Evolutionary conservation across 2,113 vertebrate genomes (phyloP).

Genomic region (Archocentrus centrarchus): DNA sequence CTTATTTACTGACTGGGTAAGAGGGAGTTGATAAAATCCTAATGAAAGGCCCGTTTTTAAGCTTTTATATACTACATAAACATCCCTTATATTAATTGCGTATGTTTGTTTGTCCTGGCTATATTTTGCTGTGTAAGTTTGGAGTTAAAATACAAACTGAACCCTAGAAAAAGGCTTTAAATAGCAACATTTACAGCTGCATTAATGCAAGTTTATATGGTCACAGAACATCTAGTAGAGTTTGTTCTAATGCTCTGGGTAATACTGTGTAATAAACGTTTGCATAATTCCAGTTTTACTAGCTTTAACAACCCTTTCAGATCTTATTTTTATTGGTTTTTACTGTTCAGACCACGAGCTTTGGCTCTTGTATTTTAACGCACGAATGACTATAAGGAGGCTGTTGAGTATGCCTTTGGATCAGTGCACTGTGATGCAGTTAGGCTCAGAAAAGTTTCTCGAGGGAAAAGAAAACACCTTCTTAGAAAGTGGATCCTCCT

Average conservation of each 20-base stretch:
- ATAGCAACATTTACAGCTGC: background rate
- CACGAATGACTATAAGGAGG: background rate
- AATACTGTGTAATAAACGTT: constrained; percentile 1
- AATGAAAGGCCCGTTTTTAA: no score
- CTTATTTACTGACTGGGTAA: background rate
- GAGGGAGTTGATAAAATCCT: background rate
- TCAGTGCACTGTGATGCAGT: background rate
- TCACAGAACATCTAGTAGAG: background rate
- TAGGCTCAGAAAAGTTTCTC: background rate
- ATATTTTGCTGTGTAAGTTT: background rate
- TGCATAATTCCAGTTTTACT: background rate
- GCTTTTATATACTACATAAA: background rate
- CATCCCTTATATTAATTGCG: background rate
- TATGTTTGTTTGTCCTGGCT: background rate
- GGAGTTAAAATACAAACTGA: background rate
- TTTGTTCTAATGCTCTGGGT: background rate
- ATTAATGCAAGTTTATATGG: background rate
- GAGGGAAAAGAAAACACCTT: background rate
- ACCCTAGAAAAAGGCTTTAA: background rate
- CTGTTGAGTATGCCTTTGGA: background rate
- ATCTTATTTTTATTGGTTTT: constrained; percentile 1
- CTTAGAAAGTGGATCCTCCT: background rate
- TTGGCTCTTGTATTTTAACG: background rate
- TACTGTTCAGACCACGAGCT: background rate
- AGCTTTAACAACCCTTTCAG: background rate